phyloP scores from a whole-genome alignment of 2,888 invertebrate species.

The Sminthurides aquaticus region DNA sequence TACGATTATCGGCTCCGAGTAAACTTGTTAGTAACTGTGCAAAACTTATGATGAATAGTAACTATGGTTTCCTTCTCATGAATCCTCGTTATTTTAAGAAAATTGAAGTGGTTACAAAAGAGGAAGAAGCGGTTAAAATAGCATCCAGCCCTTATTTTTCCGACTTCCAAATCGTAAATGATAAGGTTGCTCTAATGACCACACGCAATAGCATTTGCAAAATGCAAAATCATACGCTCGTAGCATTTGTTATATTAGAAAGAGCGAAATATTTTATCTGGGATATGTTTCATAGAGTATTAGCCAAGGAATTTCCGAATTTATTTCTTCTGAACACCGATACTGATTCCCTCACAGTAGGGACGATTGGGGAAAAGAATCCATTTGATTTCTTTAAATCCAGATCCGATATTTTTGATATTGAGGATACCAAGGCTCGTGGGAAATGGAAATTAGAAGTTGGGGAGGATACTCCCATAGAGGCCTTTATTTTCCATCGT shows the following conservation, averaged over 20 bases:
- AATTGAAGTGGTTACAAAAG: background rate
- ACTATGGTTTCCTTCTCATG: background rate
- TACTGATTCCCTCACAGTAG: background rate
- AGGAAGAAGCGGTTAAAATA: background rate
- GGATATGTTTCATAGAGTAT: background rate
- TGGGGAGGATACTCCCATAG: background rate
- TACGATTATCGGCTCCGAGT: background rate
- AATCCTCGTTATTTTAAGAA: background rate
- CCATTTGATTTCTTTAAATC: background rate
- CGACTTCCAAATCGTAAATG: background rate
- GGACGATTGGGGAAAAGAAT: background rate
- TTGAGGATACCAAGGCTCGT: background rate
- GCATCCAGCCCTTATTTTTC: background rate
- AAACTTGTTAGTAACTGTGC: background rate
- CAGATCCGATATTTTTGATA: background rate
- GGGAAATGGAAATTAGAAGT: background rate
- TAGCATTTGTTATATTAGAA: background rate
- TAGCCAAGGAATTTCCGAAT: background rate
- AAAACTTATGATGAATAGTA: background rate
- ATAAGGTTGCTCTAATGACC: background rate
- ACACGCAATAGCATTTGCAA: background rate
- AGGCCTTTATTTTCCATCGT: background rate
- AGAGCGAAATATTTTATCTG: background rate
- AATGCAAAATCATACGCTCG: background rate
- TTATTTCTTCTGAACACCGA: background rate